Base-by-base conservation (phyloP, 2,888 invertebrate species). In the Autographa gamma region DNA sequence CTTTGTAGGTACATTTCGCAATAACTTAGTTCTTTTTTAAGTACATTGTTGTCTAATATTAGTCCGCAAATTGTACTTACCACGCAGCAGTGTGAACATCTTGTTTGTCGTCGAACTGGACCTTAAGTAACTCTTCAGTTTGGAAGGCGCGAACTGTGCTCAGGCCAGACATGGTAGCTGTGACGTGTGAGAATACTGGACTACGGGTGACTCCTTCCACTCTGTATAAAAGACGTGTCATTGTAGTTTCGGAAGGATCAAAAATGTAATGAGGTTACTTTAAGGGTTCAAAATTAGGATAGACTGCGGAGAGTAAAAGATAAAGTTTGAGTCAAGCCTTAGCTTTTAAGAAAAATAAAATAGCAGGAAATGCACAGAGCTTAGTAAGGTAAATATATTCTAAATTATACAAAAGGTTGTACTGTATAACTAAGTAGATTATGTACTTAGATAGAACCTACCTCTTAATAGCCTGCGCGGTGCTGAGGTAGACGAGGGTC, bases 131-230 rank as follows among this genome's bases (percentile, higher is more conserved):
- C 5, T 95, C 90, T 90, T 98, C 97, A 0, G 97, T 97, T 43
- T 95, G 93, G 77, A 96, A 97, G 6, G 98, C 97, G 75, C 98
- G 96, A 73, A 98, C 97, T 0, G 98, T 98, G 32, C 97, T 93
- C 59, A 98, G 92, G 0, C 98, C 98, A 73, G 97, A 95, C 87
- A 98, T 94, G 0, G 97, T 97, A 9, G 98, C 97, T 61, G 97
- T 97, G 67, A 98, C 96, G 90, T 98, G 98, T 0, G 98, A 97
- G 91, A 98, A 98, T 7, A 98, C 97, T 0, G 98, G 98, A 85
- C 98, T 98, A 76, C 97, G 96, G 5, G 97, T 97, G 95, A 96
- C 88, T 34, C 95, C 95, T 74, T 96, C 96, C 75, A 95, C 88
- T 79, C 96, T 95, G 84, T 19, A 8, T 0, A 25, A 58, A 56